phyloP scores from a whole-genome alignment of 2,797 vertebrate species.

The Phalanger gymnotis region DNA sequence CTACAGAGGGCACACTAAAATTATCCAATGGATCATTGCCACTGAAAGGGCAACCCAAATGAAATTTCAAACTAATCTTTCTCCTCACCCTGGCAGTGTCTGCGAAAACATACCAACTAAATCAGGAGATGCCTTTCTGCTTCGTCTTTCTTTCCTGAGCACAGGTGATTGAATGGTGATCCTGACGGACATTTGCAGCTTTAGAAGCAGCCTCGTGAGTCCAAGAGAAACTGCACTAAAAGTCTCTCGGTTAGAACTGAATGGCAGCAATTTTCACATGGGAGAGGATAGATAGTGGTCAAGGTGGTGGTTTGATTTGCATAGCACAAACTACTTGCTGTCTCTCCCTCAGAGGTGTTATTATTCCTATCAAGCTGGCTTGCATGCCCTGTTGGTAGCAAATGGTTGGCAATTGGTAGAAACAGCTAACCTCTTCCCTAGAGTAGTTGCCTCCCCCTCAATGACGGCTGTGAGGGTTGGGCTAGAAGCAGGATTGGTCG shows the following conservation, averaged over 20 bases:
- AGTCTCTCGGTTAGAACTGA: neutral
- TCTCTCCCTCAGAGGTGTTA: neutral
- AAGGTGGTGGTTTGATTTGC: neutral
- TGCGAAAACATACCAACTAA: neutral
- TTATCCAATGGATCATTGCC: neutral
- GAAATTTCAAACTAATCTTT: neutral
- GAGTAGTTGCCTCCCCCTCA: no score
- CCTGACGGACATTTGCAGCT: neutral
- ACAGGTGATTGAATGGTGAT: neutral
- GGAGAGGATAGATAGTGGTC: neutral
- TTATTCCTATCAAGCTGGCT: neutral
- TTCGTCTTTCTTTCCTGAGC: neutral
- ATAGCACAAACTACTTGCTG: neutral
- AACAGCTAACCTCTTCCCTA: neutral
- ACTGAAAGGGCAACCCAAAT: neutral
- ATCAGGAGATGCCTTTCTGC: neutral
- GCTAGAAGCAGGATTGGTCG: no score
- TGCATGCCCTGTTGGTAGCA: neutral
- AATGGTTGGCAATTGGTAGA: neutral
- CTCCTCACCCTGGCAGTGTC: neutral
- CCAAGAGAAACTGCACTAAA: neutral
- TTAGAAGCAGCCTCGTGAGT: neutral
- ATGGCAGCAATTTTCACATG: no score
- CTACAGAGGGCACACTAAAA: neutral
- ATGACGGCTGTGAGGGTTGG: no score